Base-by-base conservation (phyloP, 1,140 invertebrate genomes). In the Leucophenga varia region DNA sequence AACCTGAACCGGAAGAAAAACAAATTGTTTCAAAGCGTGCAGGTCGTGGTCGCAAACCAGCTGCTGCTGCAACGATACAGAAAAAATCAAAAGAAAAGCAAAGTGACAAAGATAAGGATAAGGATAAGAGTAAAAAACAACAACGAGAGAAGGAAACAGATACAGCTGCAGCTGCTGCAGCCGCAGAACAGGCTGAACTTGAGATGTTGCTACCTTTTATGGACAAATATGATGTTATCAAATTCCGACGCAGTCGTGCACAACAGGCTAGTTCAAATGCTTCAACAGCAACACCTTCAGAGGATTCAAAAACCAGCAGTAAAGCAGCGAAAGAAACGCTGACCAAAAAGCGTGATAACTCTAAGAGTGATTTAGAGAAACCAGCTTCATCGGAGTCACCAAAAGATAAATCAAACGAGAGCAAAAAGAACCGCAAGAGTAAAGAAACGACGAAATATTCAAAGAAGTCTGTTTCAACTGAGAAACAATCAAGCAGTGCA, bases 141-240 rank as follows among this genome's bases (percentile, higher is more conserved):
- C 36, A 50, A 10, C 47, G 47, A 13, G 43, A 51, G 0, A 55
- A 61, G 25, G 61, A 69, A 17, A 54, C 64, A 9, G 36, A 55
- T 1, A 54, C 54, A 2, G 63, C 65, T 8, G 61, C 70, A 2
- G 58, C 54, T 5, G 64, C 51, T 5, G 52, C 49, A 1, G 69
- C 61, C 7, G 64, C 64, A 3, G 64, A 67, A 42, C 61, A 71
- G 28, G 60, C 57, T 2, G 68, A 72, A 20, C 37, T 72, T 19
- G 57, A 61, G 37, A 73, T 72, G 69, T 31, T 73, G 25, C 16
- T 73, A 18, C 70, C 67, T 2, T 74, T 72, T 10, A 52, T 74
- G 50, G 80, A 82, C 54, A 82, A 82, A 63, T 82, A 80, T 59
- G 81, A 86, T 57, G 81, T 83, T 52, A 85, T 86, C 36, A 86